phyloP scores from a whole-genome alignment of 2,113 vertebrate species.

The Osmerus mordax region DNA sequence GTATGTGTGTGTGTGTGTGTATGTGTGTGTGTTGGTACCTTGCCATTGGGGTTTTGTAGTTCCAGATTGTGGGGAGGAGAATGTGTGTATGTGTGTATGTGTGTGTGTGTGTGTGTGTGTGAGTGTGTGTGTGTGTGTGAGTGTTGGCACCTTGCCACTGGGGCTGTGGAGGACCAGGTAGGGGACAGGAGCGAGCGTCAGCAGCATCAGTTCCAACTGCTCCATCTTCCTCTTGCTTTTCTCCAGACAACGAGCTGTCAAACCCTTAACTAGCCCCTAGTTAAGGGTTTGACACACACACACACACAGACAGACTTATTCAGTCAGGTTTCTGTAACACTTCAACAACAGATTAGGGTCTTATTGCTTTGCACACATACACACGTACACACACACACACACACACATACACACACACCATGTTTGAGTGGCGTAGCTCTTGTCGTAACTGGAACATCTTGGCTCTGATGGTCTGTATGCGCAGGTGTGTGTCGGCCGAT shows the following conservation, averaged over 20 bases:
- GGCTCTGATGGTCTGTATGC: constrained; percentile 54
- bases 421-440: constrained; percentile 51
- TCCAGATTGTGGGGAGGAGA: no score
- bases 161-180: constrained; percentile 70
- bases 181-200: constrained; percentile 54
- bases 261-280: constrained; percentile 50
- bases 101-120: not conserved
- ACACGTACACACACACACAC: no score
- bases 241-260: constrained; percentile 41
- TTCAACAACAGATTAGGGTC: not conserved
- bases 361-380: not conserved
- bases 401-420: constrained; percentile 36
- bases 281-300: no score
- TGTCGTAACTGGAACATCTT: constrained; percentile 65
- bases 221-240: constrained; percentile 67
- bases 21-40: not conserved
- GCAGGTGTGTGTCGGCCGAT: constrained; percentile 46
- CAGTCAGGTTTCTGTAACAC: not conserved
- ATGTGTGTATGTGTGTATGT: constrained; percentile 5
- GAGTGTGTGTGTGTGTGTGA: constrained; percentile 7
- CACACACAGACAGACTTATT: constrained; percentile 1
- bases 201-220: constrained; percentile 67
- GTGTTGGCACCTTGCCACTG: constrained; percentile 59
- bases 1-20: not conserved
- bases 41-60: no score